Conservation (phyloP, 2,888 invertebrate genomes). For the Homarus gammarus region DNA sequence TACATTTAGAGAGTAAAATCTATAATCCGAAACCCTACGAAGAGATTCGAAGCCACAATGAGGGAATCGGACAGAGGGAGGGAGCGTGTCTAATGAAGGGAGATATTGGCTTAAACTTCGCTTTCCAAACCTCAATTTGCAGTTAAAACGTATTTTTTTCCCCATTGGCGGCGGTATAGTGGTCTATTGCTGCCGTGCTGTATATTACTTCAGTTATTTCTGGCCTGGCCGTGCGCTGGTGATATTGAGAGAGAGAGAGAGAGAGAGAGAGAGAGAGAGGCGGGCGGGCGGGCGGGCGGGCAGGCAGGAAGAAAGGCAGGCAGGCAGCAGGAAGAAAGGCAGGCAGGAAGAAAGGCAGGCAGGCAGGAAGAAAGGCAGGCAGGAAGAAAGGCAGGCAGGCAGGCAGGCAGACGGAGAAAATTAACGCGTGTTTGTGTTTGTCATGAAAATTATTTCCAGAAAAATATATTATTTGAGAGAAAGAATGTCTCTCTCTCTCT, state of each 20-base stretch:
- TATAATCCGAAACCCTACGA: no score
- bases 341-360: neutral
- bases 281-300: no score
- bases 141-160: constrained; percentile 54
- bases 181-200: neutral
- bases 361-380: neutral
- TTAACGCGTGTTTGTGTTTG: no score
- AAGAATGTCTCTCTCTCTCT: no score
- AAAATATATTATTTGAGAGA: no score
- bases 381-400: neutral
- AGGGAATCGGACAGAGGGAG: constrained; percentile 3
- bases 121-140: constrained; percentile 55
- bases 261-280: no score
- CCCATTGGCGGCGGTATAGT: neutral
- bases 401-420: neutral
- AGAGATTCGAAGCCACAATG: neutral
- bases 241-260: no score
- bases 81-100: constrained; percentile 44
- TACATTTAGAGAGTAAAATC: no score
- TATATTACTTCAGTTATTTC: neutral
- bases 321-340: neutral
- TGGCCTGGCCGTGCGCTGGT: neutral
- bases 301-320: neutral
- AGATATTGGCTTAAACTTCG: constrained; percentile 41
- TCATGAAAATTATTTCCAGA: no score